Evolutionary conservation across 1,140 invertebrate species (phyloP).

Genomic region (Lanistes nyassanus): DNA sequence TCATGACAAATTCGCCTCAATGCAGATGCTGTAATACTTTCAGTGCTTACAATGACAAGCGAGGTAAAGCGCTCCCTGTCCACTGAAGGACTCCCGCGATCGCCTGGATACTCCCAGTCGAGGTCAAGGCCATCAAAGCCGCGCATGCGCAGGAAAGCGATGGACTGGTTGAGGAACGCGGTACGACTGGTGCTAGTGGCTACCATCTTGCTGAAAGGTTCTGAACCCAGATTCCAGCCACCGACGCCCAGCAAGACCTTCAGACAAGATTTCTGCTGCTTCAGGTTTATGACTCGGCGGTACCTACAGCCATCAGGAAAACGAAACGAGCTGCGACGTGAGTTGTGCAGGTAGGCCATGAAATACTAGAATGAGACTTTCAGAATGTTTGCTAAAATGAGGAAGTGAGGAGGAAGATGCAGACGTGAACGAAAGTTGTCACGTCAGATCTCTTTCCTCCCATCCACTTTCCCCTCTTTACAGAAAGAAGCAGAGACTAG

Average conservation of each 20-base stretch:
- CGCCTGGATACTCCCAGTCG: slow-evolving; percentile 94
- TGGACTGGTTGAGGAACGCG: slow-evolving; percentile 65
- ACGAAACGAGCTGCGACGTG: too few species aligned
- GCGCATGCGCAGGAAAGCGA: slow-evolving; percentile 89
- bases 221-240: slow-evolving; percentile 96
- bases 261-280: slow-evolving; percentile 91
- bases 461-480: too few species aligned
- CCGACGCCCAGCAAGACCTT: slow-evolving; percentile 93
- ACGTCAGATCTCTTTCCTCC: too few species aligned
- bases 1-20: too few species aligned
- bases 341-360: too few species aligned
- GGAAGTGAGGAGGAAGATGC: too few species aligned
- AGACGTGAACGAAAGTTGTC: too few species aligned
- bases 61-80: slow-evolving; percentile 91
- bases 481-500: too few species aligned
- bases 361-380: too few species aligned
- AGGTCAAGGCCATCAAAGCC: slow-evolving; percentile 78
- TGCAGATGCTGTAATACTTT: too few species aligned
- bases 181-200: slow-evolving; percentile 30
- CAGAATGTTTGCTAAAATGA: too few species aligned
- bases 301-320: too few species aligned
- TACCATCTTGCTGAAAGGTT: slow-evolving; percentile 68
- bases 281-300: slow-evolving; percentile 74
- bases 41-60: slow-evolving; percentile 75
- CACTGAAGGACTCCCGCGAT: slow-evolving; percentile 87